phyloP scores from a whole-genome alignment of 2,888 invertebrate species.

The Drosophila cognata region DNA sequence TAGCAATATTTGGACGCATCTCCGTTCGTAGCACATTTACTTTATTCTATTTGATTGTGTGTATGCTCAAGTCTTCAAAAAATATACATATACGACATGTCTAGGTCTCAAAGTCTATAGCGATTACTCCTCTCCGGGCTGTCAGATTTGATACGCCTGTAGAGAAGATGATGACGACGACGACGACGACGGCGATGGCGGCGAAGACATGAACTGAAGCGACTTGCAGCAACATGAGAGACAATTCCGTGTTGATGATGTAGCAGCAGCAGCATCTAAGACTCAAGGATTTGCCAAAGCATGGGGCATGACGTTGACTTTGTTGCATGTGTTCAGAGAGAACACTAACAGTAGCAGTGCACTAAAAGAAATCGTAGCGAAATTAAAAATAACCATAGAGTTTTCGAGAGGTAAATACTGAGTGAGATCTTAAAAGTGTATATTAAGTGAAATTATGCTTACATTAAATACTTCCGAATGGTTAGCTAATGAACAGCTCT shows the following conservation, averaged over 20 bases:
- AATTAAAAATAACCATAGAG: not conserved
- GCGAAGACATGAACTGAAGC: constrained; percentile 28
- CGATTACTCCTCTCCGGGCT: constrained; percentile 64
- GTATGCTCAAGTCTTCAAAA: constrained; percentile 53
- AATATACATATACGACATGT: constrained; percentile 25
- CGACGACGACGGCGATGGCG: constrained; percentile 8
- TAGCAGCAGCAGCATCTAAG: constrained; percentile 46
- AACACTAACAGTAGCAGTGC: constrained; percentile 11
- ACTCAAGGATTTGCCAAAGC: constrained; percentile 53
- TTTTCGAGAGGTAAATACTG: not conserved
- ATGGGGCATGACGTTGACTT: constrained; percentile 53
- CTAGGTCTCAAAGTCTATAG: constrained; percentile 54
- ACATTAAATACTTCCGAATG: not conserved
- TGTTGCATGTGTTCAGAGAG: constrained; percentile 40
- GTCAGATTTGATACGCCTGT: constrained; percentile 74
- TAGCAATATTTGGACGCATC: constrained; percentile 63
- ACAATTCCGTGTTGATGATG: constrained; percentile 55
- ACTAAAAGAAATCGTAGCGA: constrained; percentile 27
- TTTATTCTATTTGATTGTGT: constrained; percentile 71
- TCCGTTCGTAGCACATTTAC: constrained; percentile 42
- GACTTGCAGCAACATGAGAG: constrained; percentile 46
- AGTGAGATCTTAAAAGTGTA: not conserved
- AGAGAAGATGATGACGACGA: constrained; percentile 27
- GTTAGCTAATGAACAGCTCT: not conserved
- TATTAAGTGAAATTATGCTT: not conserved